These are phyloP conservation scores for Drosophila rellima DNA, from an alignment of 2,888 invertebrate genomes.

Conservation along the genomic window DNA sequence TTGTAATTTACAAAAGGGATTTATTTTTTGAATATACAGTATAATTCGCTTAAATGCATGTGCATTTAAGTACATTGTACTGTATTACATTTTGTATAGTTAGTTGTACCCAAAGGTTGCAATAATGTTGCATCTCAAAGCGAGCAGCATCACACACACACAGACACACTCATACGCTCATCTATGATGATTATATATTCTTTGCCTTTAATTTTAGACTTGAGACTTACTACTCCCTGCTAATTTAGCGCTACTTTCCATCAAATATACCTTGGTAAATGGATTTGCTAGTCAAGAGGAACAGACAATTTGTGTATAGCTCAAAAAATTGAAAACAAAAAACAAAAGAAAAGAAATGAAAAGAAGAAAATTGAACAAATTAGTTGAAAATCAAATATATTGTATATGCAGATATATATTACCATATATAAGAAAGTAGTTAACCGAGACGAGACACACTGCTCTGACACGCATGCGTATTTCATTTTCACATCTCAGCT, in stretches of 20 bases:
- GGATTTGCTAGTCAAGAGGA: constrained; percentile 78
- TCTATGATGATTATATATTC: constrained; percentile 22
- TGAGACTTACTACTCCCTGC: constrained; percentile 30
- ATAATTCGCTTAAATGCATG: background rate
- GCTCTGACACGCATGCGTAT: constrained; percentile 43
- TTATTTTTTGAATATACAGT: constrained; percentile 44
- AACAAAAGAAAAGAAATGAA: constrained; percentile 25
- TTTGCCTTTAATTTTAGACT: constrained; percentile 26
- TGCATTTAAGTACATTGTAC: background rate
- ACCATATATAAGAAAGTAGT: constrained; percentile 23
- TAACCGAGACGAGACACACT: constrained; percentile 29
- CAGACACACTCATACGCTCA: constrained; percentile 26
- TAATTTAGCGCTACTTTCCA: constrained; percentile 46
- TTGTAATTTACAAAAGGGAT: constrained; percentile 51
- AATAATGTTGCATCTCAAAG: constrained; percentile 79
- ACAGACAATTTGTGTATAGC: constrained; percentile 72
- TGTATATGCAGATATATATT: constrained; percentile 40
- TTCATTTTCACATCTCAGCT: constrained; percentile 50
- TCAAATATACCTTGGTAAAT: constrained; percentile 57
- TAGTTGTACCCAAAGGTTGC: constrained; percentile 76
- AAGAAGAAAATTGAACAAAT: constrained; percentile 66
- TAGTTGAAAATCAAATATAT: constrained; percentile 53
- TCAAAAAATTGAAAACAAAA: constrained; percentile 39
- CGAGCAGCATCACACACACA: constrained; percentile 70
- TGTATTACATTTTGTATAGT: constrained; percentile 60